Evolutionary conservation across 2,888 invertebrate species (phyloP).

Genomic region (Drosophila heteroneura): DNA sequence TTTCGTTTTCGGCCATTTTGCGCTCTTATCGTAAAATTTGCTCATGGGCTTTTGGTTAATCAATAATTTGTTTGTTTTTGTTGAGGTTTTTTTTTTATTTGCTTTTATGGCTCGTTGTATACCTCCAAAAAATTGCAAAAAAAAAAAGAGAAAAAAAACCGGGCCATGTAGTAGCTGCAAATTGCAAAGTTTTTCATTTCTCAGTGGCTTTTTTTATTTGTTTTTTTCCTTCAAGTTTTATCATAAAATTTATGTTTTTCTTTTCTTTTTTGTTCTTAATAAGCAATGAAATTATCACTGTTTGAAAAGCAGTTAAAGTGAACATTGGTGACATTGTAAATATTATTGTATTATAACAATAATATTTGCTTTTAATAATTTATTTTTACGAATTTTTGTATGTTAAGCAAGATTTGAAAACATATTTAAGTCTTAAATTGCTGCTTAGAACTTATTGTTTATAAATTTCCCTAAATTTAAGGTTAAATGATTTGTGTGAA

Average conservation of each 20-base stretch:
- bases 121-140: background rate
- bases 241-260: constrained; percentile 39
- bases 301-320: background rate
- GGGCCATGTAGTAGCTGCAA: constrained; percentile 25
- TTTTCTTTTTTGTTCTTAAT: constrained; percentile 27
- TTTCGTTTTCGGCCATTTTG: constrained; percentile 13
- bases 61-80: constrained; percentile 38
- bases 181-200: constrained; percentile 31
- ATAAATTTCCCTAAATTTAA: no score
- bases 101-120: constrained; percentile 25
- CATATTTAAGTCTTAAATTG: background rate
- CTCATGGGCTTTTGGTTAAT: constrained; percentile 39
- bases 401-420: background rate
- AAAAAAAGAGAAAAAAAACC: background rate
- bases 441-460: background rate
- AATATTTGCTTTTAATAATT: background rate
- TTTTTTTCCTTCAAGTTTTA: constrained; percentile 20
- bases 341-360: background rate
- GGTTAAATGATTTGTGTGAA: background rate
- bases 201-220: constrained; percentile 7
- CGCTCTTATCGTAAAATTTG: constrained; percentile 12
- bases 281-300: background rate
- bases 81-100: background rate
- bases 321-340: background rate
- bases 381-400: background rate